These are phyloP conservation scores for Euproctis similis DNA, from an alignment of 2,888 invertebrate genomes.

Conservation along the genomic window DNA sequence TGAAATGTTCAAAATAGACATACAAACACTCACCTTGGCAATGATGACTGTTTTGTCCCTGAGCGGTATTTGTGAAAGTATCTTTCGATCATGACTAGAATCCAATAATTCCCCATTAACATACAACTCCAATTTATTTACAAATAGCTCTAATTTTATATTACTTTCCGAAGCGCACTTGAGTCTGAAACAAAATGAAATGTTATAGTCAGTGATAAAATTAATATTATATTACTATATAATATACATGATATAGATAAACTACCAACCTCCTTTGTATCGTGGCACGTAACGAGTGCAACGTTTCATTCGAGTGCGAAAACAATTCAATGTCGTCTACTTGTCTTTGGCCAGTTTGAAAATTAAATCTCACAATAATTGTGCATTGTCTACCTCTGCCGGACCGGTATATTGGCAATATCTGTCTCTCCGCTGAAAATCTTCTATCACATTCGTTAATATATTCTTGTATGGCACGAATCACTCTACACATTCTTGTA, in stretches of 20 bases:
- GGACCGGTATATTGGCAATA: slow-evolving; percentile 92
- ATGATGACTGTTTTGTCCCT: slow-evolving; percentile 89
- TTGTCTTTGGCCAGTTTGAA: slow-evolving; percentile 90
- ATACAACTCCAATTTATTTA: slow-evolving; percentile 94
- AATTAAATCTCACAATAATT: slow-evolving; percentile 84
- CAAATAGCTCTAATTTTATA: slow-evolving; percentile 92
- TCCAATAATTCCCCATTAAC: slow-evolving; percentile 92
- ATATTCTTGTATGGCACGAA: slow-evolving; percentile 96
- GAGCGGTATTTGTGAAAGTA: slow-evolving; percentile 88
- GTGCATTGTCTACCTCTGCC: slow-evolving; percentile 93
- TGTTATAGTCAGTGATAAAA: neutral
- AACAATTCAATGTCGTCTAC: slow-evolving; percentile 94
- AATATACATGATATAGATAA: neutral
- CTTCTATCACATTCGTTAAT: slow-evolving; percentile 95
- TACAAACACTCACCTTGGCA: slow-evolving; percentile 57
- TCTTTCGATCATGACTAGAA: slow-evolving; percentile 89
- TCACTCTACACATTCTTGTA: slow-evolving; percentile 90
- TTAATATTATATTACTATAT: neutral
- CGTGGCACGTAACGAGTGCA: slow-evolving; percentile 88
- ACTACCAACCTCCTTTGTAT: slow-evolving; percentile 78
- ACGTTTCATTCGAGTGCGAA: slow-evolving; percentile 95
- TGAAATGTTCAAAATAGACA: too few species aligned
- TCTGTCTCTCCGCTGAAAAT: slow-evolving; percentile 90
- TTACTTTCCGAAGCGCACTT: slow-evolving; percentile 70
- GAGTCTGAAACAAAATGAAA: slow-evolving; percentile 39